Percentiles rank a stretch among this genome's conserved stretches.
Evolutionary conservation across 1,140 invertebrate species (phyloP).

Genomic region (Rhagoletis pomonella): DNA sequence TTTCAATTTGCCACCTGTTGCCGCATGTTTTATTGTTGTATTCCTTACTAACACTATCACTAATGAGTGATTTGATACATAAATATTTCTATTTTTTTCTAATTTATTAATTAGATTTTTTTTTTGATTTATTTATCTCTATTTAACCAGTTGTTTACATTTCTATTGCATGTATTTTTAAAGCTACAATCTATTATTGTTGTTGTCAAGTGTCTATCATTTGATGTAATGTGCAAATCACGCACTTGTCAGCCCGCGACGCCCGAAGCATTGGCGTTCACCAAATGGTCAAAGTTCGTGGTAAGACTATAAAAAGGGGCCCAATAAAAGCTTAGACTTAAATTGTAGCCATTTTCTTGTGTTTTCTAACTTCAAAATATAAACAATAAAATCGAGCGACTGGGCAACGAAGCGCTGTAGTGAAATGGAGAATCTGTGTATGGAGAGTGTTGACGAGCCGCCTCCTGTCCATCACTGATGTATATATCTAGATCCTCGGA

Average conservation of each 20-base stretch:
- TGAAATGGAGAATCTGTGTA: not conserved
- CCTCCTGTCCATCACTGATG: too few species aligned
- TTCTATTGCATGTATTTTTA: not conserved
- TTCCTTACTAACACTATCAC: too few species aligned
- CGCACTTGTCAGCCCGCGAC: not conserved
- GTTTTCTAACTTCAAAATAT: conserved; percentile 22
- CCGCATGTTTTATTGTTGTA: not conserved
- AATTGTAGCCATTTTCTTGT: not conserved
- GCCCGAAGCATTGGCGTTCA: not conserved
- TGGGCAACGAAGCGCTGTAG: not conserved
- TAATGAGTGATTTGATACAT: too few species aligned
- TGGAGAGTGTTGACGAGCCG: too few species aligned
- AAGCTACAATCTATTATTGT: too few species aligned
- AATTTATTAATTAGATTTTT: not conserved
- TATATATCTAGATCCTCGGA: too few species aligned
- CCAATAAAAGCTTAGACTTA: conserved; percentile 6
- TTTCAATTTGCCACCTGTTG: conserved; percentile 10
- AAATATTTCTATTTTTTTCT: not conserved
- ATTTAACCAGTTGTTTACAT: not conserved
- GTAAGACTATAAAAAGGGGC: conserved; percentile 17
- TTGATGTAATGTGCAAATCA: not conserved
- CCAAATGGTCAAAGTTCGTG: not conserved
- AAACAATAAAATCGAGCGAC: not conserved
- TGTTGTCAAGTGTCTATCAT: not conserved
- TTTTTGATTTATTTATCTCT: not conserved